Evolutionary conservation across 2,888 invertebrate species (phyloP), one percentile per base, ranked within the genome.

Genomic region (Leistus spinibarbis): DNA sequence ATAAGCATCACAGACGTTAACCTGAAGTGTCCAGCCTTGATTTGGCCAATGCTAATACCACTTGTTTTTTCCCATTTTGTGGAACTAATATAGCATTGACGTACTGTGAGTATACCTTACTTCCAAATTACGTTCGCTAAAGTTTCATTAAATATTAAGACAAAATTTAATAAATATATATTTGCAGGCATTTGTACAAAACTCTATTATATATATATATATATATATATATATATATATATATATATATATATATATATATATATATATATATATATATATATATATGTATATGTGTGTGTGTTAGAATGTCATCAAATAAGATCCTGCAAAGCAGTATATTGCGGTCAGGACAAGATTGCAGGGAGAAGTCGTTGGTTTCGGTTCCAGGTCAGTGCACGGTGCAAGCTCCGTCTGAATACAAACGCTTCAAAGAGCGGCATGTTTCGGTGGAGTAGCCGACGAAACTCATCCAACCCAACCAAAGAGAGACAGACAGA

Each of bases 371-470:
- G 57, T 22, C 10, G 0, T 19, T 13, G 40, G 40, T 40, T 40
- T 60, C 5, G 22, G 17, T 60, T 60, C 60, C 60, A 60, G 60
- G 60, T 60, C 60, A 60, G 60, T 17, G 60, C 54, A 54, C 54
- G 54, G 5, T 54, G 54, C 60, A 60, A 3, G 17, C 60, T 22
- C 16, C 22, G 17, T 60, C 19, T 19, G 17, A 60, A 20, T 60
- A 60, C 60, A 19, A 56, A 19, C 16, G 56, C 13, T 56, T 19
- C 19, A 56, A 19, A 56, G 56, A 56, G 13, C 13, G 40, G 40
- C 56, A 13, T 56, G 56, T 19, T 19, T 16, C 13, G 19, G n/a
- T 53, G 53, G 7, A 9, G 53, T 7, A 16, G 56, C 56, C 19
- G 13, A 19, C 56, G 56, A 56, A 22, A 17, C 22, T 20, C 17